These are phyloP conservation scores for Anticlea derivata DNA, from an alignment of 2,888 invertebrate species.

Conservation along the genomic window DNA sequence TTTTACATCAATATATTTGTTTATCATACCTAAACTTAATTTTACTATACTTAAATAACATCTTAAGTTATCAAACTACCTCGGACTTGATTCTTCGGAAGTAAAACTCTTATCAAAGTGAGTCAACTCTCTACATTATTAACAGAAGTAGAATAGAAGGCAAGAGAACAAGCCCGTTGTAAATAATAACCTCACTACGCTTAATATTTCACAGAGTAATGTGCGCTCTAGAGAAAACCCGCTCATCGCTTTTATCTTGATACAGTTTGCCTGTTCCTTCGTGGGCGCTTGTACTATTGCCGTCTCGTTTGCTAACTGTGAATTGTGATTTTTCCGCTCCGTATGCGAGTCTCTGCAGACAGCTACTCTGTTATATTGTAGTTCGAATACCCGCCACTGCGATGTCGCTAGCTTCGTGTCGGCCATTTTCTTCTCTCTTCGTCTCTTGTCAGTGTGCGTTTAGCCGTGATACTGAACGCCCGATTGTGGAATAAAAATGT, in stretches of 20 bases:
- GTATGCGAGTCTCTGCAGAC: slow-evolving; percentile 42
- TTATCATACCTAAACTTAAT: too few relatives aligned
- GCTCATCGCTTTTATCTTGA: slow-evolving; percentile 13
- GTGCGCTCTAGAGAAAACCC: slow-evolving; percentile 41
- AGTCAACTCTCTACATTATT: not conserved
- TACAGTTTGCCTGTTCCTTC: slow-evolving; percentile 20
- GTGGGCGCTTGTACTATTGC: slow-evolving; percentile 17
- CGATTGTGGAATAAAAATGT: slow-evolving; percentile 50
- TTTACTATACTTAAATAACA: too few relatives aligned
- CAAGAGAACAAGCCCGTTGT: slow-evolving; percentile 69
- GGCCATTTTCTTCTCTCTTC: slow-evolving; percentile 82
- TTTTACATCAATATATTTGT: too few relatives aligned
- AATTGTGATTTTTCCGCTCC: slow-evolving; percentile 24
- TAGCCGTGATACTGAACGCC: slow-evolving; percentile 56
- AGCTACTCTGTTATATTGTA: slow-evolving; percentile 50
- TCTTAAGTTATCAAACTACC: too few relatives aligned
- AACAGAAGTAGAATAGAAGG: slow-evolving; percentile 63
- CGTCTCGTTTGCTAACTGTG: slow-evolving; percentile 42
- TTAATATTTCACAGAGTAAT: slow-evolving; percentile 57
- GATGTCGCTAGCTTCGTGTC: slow-evolving; percentile 55
- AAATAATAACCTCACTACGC: slow-evolving; percentile 54
- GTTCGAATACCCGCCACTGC: slow-evolving; percentile 53
- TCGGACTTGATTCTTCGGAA: too few relatives aligned
- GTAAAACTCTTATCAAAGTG: not conserved
- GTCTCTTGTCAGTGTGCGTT: slow-evolving; percentile 65